phyloP scores from a whole-genome alignment of 1,140 invertebrate genomes.

The Philotrypesis tridentata region DNA sequence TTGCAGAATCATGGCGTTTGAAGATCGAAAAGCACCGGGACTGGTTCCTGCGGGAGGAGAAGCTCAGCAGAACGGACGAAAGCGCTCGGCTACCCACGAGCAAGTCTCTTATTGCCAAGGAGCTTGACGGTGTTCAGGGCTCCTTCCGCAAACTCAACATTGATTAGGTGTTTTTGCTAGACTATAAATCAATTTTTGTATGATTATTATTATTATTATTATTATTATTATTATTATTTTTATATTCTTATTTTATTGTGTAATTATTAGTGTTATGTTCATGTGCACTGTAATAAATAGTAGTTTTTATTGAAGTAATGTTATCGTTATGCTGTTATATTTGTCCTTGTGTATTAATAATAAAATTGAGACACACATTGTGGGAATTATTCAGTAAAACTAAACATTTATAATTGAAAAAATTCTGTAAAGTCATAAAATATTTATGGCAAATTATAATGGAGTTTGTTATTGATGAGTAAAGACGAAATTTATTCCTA shows the following conservation, averaged over 20 bases:
- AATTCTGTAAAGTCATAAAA: too few species aligned
- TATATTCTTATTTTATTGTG: not conserved
- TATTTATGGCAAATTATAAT: too few species aligned
- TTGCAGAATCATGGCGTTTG: conserved; percentile 67
- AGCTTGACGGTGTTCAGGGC: conserved; percentile 71
- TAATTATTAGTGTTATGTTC: not conserved
- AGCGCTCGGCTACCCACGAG: conserved; percentile 64
- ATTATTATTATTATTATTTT: not conserved
- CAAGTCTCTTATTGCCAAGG: conserved; percentile 60
- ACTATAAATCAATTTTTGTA: too few species aligned
- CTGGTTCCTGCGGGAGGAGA: conserved; percentile 72
- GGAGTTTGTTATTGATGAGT: too few species aligned
- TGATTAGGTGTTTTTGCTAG: conserved; percentile 60
- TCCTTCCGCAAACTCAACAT: conserved; percentile 73
- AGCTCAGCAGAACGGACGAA: conserved; percentile 69
- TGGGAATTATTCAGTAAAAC: too few species aligned
- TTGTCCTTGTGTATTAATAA: too few species aligned
- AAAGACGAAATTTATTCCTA: too few species aligned
- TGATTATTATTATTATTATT: conserved; percentile 1
- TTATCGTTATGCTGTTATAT: too few species aligned
- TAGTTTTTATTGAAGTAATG: too few species aligned
- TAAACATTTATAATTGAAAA: too few species aligned
- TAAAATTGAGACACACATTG: too few species aligned
- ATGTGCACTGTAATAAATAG: too few species aligned
- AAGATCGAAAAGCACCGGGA: conserved; percentile 69